A percentile compares a stretch with the other conserved stretches of the same genome.
phyloP scores from a whole-genome alignment of 2,113 vertebrate species.

The Tyrannus savana region DNA sequence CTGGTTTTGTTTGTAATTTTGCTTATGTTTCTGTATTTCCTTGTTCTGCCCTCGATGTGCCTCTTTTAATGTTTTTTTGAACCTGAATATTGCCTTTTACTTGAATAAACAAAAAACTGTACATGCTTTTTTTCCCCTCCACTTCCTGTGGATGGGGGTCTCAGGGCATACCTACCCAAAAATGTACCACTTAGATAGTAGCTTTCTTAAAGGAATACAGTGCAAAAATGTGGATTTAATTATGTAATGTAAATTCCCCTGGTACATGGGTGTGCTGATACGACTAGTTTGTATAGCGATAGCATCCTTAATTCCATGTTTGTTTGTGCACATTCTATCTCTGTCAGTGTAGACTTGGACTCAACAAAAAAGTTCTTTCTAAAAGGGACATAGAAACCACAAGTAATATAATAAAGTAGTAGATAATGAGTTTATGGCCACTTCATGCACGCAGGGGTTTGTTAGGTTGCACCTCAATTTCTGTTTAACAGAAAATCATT shows the following conservation, averaged over 20 bases:
- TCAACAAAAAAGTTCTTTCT: neutral
- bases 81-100: neutral
- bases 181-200: neutral
- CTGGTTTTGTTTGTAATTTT: neutral
- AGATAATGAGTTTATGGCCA: neutral
- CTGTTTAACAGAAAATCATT: neutral
- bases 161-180: neutral
- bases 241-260: neutral
- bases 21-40: neutral
- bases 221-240: neutral
- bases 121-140: accelerated
- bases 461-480: neutral
- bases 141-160: neutral
- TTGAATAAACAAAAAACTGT: neutral
- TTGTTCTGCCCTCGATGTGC: neutral
- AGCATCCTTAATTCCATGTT: neutral
- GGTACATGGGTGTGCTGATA: neutral
- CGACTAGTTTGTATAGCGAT: neutral
- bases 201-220: neutral
- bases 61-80: neutral
- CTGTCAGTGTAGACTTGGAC: neutral
- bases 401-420: neutral
- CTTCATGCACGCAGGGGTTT: neutral
- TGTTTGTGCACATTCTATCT: neutral
- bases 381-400: neutral